Evolutionary conservation across 1,140 invertebrate genomes (phyloP).

Genomic region (Drosophila funebris): DNA sequence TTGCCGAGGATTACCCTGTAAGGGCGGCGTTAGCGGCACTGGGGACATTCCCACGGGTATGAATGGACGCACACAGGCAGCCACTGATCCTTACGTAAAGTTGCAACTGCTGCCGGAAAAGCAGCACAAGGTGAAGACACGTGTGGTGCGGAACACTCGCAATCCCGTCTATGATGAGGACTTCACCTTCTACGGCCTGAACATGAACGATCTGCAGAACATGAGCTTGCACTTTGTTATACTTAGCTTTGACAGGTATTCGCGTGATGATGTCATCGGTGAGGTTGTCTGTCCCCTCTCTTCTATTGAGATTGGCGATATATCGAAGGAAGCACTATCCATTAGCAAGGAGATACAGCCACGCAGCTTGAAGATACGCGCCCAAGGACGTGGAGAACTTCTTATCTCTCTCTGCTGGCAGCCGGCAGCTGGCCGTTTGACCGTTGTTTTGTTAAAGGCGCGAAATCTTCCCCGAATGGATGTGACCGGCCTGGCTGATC

Average conservation of each 20-base stretch:
- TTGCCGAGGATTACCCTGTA: constrained; percentile 92
- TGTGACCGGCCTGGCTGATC: constrained; percentile 96
- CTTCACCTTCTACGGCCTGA: constrained; percentile 97
- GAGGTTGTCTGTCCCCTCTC: constrained; percentile 96
- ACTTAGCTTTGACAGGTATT: constrained; percentile 98
- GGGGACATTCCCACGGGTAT: constrained; percentile 76
- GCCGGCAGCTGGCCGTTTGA: constrained; percentile 93
- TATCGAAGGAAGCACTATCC: constrained; percentile 90
- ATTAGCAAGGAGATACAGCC: constrained; percentile 93
- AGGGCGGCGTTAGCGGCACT: constrained; percentile 85
- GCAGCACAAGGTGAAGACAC: constrained; percentile 97
- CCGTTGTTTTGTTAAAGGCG: constrained; percentile 96
- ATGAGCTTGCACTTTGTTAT: constrained; percentile 97
- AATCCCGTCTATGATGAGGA: constrained; percentile 98
- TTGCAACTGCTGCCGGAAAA: constrained; percentile 96
- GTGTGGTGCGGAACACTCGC: constrained; percentile 95
- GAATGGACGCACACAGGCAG: constrained; percentile 84
- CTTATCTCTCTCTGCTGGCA: constrained; percentile 97
- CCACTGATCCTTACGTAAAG: constrained; percentile 96
- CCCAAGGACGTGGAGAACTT: constrained; percentile 94
- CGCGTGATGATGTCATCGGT: constrained; percentile 97
- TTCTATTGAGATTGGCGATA: constrained; percentile 90
- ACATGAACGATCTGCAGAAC: constrained; percentile 91
- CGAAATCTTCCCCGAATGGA: constrained; percentile 98
- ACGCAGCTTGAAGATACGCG: constrained; percentile 93